These are phyloP conservation scores for Numida meleagris DNA, from an alignment of 2,113 vertebrate genomes.

Conservation along the genomic window DNA sequence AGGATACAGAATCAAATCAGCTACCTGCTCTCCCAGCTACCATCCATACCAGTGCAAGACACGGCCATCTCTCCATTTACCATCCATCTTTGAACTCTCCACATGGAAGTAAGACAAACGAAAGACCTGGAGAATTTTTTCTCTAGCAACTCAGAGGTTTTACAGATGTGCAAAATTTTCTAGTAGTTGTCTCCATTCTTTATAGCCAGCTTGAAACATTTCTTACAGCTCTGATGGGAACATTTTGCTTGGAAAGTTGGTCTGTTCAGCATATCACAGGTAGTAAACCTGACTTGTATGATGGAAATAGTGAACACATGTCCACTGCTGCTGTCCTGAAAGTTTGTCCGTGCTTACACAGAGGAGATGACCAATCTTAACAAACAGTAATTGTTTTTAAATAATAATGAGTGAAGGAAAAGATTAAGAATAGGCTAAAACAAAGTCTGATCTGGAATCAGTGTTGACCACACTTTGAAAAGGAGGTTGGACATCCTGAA, in stretches of 20 bases:
- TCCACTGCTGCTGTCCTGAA: not conserved
- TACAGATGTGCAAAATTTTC: not conserved
- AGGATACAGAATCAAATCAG: not conserved
- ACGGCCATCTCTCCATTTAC: not conserved
- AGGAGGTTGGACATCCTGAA: not conserved
- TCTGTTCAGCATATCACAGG: accelerated
- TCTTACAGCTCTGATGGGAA: not conserved
- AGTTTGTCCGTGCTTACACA: not conserved
- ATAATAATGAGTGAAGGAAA: not conserved
- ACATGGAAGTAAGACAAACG: not conserved
- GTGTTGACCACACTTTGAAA: not conserved
- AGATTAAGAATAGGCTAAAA: not conserved
- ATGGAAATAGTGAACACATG: not conserved
- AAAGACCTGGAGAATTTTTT: not conserved
- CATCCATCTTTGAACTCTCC: not conserved
- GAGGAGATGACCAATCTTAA: not conserved
- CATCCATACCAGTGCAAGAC: not conserved
- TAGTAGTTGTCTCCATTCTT: not conserved
- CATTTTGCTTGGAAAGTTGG: not conserved
- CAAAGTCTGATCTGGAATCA: not conserved
- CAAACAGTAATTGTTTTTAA: not conserved
- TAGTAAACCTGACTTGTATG: accelerated
- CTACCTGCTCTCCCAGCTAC: not conserved
- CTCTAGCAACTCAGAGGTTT: not conserved
- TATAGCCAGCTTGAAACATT: not conserved